Conservation (phyloP, 2,888 invertebrate genomes). For the Cryptus viduatorius region DNA sequence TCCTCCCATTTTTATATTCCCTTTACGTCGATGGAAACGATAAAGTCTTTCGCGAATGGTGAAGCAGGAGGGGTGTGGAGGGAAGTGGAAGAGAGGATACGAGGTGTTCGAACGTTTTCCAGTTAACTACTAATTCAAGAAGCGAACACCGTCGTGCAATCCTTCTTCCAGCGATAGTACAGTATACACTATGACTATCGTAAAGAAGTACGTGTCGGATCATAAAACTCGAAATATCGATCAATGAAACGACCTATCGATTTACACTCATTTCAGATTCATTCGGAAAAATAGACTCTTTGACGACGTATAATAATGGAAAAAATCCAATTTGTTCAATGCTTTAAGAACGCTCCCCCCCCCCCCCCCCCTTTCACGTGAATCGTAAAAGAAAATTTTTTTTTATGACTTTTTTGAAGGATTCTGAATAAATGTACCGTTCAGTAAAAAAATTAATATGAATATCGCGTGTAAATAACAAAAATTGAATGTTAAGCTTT, state of each 20-base stretch:
- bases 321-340: slow-evolving; percentile 26
- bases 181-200: slow-evolving; percentile 31
- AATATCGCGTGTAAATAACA: no score
- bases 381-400: background rate
- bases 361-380: background rate
- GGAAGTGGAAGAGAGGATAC: background rate
- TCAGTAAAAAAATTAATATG: no score
- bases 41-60: slow-evolving; percentile 66
- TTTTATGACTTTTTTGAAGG: no score
- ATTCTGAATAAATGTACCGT: no score
- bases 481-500: no score
- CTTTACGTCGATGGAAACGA: slow-evolving; percentile 66
- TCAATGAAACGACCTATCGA: slow-evolving; percentile 47
- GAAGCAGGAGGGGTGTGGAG: slow-evolving; percentile 37
- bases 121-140: slow-evolving; percentile 67
- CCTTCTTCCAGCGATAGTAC: slow-evolving; percentile 15
- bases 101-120: slow-evolving; percentile 57
- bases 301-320: background rate
- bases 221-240: slow-evolving; percentile 56
- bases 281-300: background rate
- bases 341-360: background rate
- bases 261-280: slow-evolving; percentile 21
- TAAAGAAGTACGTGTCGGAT: slow-evolving; percentile 52
- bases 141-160: slow-evolving; percentile 50
- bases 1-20: slow-evolving; percentile 56